Evolutionary conservation across 2,113 vertebrate genomes (phyloP).

Genomic region (Poicephalus gulielmi): DNA sequence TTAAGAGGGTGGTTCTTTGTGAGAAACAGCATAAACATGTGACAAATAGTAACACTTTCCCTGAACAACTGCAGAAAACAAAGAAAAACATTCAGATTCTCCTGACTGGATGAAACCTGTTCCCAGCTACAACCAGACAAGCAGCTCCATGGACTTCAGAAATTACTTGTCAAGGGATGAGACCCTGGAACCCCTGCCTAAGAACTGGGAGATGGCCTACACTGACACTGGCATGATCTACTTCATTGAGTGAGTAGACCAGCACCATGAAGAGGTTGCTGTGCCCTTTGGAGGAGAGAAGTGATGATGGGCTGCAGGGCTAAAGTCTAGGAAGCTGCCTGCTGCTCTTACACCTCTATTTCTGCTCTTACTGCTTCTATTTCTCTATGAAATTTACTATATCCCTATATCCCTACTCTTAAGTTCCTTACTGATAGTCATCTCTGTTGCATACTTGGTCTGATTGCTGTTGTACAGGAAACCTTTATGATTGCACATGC

Average conservation of each 20-base stretch:
- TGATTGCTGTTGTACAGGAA: accelerated
- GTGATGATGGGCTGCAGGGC: background rate
- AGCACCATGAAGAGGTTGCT: no score
- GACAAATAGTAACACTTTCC: conserved; percentile 55
- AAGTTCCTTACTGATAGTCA: accelerated
- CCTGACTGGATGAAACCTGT: conserved; percentile 91
- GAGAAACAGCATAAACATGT: conserved; percentile 41
- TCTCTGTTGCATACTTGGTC: accelerated
- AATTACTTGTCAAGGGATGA: conserved; percentile 87
- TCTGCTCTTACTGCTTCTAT: background rate
- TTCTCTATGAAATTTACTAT: background rate
- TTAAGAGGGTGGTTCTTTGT: conserved; percentile 44
- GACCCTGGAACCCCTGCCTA: conserved; percentile 88
- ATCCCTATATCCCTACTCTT: background rate
- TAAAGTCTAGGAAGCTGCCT: background rate
- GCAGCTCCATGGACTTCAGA: conserved; percentile 88
- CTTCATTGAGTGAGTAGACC: conserved; percentile 93
- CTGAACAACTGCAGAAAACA: conserved; percentile 83
- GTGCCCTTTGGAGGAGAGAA: background rate
- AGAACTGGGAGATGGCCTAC: conserved; percentile 99
- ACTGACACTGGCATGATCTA: conserved; percentile 97
- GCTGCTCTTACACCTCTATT: background rate
- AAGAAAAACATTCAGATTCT: conserved; percentile 81
- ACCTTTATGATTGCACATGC: background rate
- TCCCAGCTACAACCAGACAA: conserved; percentile 94